These are phyloP conservation scores for Sesia bembeciformis DNA, from an alignment of 2,888 invertebrate species.

Conservation along the genomic window DNA sequence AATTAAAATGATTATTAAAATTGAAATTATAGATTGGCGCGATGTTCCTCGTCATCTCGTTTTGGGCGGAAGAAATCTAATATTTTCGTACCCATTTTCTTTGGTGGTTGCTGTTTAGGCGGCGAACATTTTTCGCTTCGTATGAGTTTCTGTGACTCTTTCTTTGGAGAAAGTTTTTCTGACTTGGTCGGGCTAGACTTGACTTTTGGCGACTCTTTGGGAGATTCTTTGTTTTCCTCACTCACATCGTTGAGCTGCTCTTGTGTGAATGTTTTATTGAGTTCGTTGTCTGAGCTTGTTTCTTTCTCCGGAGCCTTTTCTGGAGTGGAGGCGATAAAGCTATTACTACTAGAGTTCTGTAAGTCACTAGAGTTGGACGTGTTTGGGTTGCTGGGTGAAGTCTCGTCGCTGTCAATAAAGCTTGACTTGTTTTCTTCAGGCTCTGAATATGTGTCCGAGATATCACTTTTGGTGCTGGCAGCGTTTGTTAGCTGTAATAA, in stretches of 20 bases:
- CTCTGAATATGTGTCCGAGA: conserved; percentile 39
- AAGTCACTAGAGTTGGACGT: background rate
- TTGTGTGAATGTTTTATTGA: background rate
- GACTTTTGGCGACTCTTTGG: background rate
- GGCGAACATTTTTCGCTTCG: conserved; percentile 17
- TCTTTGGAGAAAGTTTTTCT: conserved; percentile 8
- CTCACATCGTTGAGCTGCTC: background rate
- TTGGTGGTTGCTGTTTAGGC: conserved; percentile 20
- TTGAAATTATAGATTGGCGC: background rate
- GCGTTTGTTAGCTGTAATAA: conserved; percentile 46
- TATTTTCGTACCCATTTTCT: conserved; percentile 46
- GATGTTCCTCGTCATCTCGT: conserved; percentile 12
- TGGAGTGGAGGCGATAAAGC: background rate
- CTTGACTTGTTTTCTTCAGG: conserved; percentile 7
- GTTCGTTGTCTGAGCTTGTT: background rate
- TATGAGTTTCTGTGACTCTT: conserved; percentile 25
- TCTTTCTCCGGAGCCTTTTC: conserved; percentile 23
- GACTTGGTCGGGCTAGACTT: background rate
- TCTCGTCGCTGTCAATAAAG: background rate
- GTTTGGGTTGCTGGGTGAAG: background rate
- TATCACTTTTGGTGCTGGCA: conserved; percentile 42
- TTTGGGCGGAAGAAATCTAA: conserved; percentile 19
- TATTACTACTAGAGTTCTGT: too few species aligned
- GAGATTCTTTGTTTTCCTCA: background rate
- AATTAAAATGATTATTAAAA: conserved; percentile 20